Evolutionary conservation across 2,888 invertebrate species (phyloP), one percentile per base, ranked within the genome.

Genomic region (Liopterus haemorrhoidalis): DNA sequence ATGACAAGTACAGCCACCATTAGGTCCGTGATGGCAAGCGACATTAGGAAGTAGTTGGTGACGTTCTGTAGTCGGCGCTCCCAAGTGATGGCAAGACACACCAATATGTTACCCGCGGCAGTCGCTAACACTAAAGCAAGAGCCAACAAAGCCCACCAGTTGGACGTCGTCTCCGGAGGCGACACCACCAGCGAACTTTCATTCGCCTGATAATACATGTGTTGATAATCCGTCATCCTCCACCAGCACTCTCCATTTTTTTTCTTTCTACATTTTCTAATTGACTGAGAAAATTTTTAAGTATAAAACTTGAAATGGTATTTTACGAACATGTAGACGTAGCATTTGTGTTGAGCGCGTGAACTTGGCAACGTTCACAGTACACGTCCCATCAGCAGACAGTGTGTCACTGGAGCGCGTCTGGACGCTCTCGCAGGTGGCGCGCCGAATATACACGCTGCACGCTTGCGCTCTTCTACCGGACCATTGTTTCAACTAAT

Each of bases 21-120:
- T 36, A 95, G 76, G 70, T 96, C 96, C 9, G 95, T 95, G 54
- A 95, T 85, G 41, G 95, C 94, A 63, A 96, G 69, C 4, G 94
- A 95, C 82, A 95, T 87, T 60, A 96, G 75, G 65, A 96, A 96
- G 68, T 94, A 95, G 70, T 96, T 96, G 59, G 95, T 96, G 48
- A 94, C 92, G 73, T 93, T 96, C 70, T 96, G 95, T 49, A 96
- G 72, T 11, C 93, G 76, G 44, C 89, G 78, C 65, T 96, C 95
- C 79, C 88, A 81, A 52, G 85, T 82, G 58, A 96, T 93, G 16
- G 96, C 95, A 57, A 94, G 69, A 61, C 94, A 95, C 35, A 96
- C 96, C 48, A 96, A 71, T 28, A 92, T 86, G 70, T 96, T 96
- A 2, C 95, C 95, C 2, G 89, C 82, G 0, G 89, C 90, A 0